Evolutionary conservation across 2,113 vertebrate genomes (phyloP).

Genomic region (Pyrgilauda ruficollis): DNA sequence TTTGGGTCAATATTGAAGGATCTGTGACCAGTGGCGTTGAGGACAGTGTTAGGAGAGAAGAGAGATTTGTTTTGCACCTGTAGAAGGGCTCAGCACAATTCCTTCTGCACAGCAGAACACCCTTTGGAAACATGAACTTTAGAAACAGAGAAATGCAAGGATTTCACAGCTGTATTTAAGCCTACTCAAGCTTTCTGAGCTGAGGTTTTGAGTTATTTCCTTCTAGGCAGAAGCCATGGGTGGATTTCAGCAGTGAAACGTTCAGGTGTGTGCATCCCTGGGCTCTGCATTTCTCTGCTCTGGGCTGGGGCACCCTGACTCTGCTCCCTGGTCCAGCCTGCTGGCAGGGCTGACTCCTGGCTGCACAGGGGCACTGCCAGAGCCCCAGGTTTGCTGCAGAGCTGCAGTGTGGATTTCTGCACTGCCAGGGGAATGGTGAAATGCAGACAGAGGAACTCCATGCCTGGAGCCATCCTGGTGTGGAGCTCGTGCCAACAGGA

Average conservation of each 20-base stretch:
- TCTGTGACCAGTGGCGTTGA: neutral
- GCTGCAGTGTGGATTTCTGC: neutral
- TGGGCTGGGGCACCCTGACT: neutral
- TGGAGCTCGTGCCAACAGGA: too few relatives aligned
- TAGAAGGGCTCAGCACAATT: neutral
- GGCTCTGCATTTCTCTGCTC: neutral
- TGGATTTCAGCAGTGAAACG: neutral
- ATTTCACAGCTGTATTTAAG: neutral
- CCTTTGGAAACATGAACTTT: neutral
- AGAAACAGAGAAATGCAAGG: fast-evolving
- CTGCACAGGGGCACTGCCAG: neutral
- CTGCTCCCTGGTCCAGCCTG: neutral
- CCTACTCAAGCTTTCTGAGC: neutral
- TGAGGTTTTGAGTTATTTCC: neutral
- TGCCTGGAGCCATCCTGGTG: neutral
- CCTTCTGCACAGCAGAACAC: neutral
- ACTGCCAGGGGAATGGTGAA: neutral
- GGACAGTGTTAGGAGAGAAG: too few relatives aligned
- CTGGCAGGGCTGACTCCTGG: fast-evolving
- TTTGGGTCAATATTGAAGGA: neutral
- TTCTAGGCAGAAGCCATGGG: neutral
- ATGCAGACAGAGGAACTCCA: neutral
- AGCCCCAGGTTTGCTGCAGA: neutral
- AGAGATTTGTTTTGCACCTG: neutral
- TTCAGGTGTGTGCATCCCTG: too few relatives aligned